Evolutionary conservation across 2,113 vertebrate genomes (phyloP), one percentile per base, ranked within the genome.

Genomic region (Accipiter virgatus): DNA sequence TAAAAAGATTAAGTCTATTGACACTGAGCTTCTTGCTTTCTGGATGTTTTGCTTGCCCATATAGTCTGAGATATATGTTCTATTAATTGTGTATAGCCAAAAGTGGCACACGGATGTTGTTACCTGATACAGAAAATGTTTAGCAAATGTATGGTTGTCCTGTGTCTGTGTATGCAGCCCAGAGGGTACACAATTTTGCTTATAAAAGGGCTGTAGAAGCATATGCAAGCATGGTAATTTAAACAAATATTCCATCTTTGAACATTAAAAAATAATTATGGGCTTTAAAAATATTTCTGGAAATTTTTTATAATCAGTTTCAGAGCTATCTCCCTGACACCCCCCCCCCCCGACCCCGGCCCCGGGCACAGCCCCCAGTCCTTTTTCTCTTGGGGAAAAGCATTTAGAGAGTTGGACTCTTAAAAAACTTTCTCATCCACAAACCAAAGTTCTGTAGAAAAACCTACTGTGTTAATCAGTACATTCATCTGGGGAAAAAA

Each of bases 391-490:
- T 74, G 42, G 52, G 29, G 53, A 34, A 52, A 71, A 47, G 29
- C 7, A 63, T 74, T 96, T 90, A 38, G 61, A 59, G 40, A 75
- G 56, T 45, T 66, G 48, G 42, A 55, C 21, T 93, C 43, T 71
- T 47, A 16, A 45, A 38, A 52, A 83, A 56, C 7, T 9, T 36
- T 65, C 50, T 80, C 36, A 81, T 87, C 61, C 52, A 22, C 53
- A 89, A 75, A 81, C 40, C 23, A 47, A 83, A 78, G 72, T 48
- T 95, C 56, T 80, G 19, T 27, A 91, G 31, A 80, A 72, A 47
- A 83, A 42, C 12, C n/a, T 87, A 80, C 58, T 78, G 20, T 72
- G 68, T 74, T 87, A 88, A 90, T 95, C 95, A 95, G 63, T 74
- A 71, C 9, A 13, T 93, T 95, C 81, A 84, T 36, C n/a, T 92